phyloP scores from a whole-genome alignment of 2,113 vertebrate species.

The Xyliphius kryptos region DNA sequence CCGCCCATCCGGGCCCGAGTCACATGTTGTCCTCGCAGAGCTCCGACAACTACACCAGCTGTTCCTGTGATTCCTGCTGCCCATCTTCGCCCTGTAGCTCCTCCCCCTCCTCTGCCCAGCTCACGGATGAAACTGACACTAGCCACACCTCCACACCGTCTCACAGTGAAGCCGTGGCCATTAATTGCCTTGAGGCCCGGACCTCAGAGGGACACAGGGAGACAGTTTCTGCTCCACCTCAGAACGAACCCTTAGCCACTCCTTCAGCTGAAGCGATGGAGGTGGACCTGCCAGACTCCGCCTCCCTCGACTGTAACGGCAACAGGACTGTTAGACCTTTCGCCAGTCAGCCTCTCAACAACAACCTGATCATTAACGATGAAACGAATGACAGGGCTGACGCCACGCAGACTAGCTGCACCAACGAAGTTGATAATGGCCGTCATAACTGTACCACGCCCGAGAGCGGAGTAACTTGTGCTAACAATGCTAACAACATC shows the following conservation, averaged over 20 bases:
- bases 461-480: background rate
- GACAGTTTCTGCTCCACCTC: background rate
- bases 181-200: constrained; percentile 27
- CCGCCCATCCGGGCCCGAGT: constrained; percentile 58
- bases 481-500: constrained; percentile 10
- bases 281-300: constrained; percentile 14
- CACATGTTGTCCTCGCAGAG: constrained; percentile 69
- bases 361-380: constrained; percentile 11
- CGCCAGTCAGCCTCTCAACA: constrained; percentile 11
- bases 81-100: constrained; percentile 75
- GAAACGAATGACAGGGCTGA: constrained; percentile 10
- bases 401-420: constrained; percentile 1
- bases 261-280: background rate
- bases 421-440: constrained; percentile 8
- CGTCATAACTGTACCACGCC: background rate
- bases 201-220: constrained; percentile 31
- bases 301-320: constrained; percentile 29
- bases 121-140: constrained; percentile 73
- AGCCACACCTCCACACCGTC: constrained; percentile 63
- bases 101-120: constrained; percentile 72
- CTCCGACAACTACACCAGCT: constrained; percentile 78
- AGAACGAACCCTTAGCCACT: constrained; percentile 1
- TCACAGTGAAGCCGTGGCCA: constrained; percentile 42
- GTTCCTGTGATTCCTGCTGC: constrained; percentile 81
- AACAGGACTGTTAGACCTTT: constrained; percentile 25